Evolutionary conservation across 1,140 invertebrate species (phyloP), one percentile per base, ranked within the genome.

Genomic region (Phocides pigmalion): DNA sequence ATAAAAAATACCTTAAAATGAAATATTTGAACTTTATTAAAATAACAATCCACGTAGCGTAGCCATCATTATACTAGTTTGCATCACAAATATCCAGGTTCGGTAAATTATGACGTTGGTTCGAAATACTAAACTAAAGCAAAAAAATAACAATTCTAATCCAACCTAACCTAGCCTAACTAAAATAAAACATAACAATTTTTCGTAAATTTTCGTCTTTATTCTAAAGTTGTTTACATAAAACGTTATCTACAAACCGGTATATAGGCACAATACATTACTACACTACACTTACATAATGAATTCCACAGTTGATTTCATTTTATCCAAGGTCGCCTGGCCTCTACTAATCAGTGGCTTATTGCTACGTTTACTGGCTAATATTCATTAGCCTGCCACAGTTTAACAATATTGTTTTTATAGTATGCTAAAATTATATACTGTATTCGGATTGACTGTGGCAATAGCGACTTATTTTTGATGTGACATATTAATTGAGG

Each of bases 291-390:
- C 11, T 56, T 56, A 56, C 41, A 41, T 42, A 56, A 56, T 56
- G 14, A 56, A 39, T 28, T 41, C 14, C 41, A 41, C 41, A 42
- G 53, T 56, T 42, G 53, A 42, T 42, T 56, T 37, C 17, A 14
- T 22, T 56, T 56, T 56, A 41, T 56, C 53, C 53, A 42, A 56
- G 53, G 53, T 58, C 53, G 9, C 5, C 11, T 28, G n/a, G 50
- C 39, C 17, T 15, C 14, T 58, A 28, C 20, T 44, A 44, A 58
- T 58, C 20, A 44, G 44, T 19, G 39, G 41, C 44, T 44, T 39
- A 39, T 12, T n/a, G n/a, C n/a, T 58, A 58, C 20, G 15, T 44
- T 44, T 58, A 39, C 44, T 58, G 53, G 53, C 14, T 32, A 11
- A 22, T 12, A 17, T 42, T 15, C 42, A 25, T 56, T 22, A 42